A percentile compares a stretch with the other conserved stretches of the same genome.
phyloP scores from a whole-genome alignment of 2,113 vertebrate species.

The Hydrochoerus hydrochaeris region DNA sequence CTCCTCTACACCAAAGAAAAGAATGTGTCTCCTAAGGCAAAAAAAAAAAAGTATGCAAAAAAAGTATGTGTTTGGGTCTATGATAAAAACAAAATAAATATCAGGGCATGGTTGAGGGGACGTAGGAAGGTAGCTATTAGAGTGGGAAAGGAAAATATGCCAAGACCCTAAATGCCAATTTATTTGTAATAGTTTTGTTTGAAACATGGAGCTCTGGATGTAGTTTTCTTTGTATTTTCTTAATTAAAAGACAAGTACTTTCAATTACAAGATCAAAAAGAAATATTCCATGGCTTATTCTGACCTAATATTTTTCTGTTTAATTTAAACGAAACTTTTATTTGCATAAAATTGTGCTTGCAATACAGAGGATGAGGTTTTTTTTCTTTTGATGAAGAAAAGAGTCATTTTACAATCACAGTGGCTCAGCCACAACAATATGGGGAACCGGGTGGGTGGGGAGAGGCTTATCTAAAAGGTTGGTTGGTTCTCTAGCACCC shows the following conservation, averaged over 20 bases:
- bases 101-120: background rate
- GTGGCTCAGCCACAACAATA: background rate
- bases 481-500: rapidly evolving
- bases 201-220: background rate
- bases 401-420: conserved; percentile 15
- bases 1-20: background rate
- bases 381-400: background rate
- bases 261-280: conserved; percentile 56
- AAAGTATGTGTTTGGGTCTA: background rate
- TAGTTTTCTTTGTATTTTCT: conserved; percentile 30
- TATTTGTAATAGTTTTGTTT: background rate
- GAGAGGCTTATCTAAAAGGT: background rate
- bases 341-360: conserved; percentile 20
- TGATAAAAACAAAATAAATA: conserved; percentile 16
- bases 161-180: background rate
- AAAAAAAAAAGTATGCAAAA: background rate
- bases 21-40: background rate
- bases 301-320: conserved; percentile 41
- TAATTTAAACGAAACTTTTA: conserved; percentile 9
- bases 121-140: too few relatives aligned
- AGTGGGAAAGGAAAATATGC: background rate
- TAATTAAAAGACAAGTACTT: conserved; percentile 25
- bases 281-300: conserved; percentile 43
- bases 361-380: background rate
- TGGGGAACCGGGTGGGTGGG: background rate